Evolutionary conservation across 2,888 invertebrate species (phyloP).

Genomic region (Tenodera sinensis): DNA sequence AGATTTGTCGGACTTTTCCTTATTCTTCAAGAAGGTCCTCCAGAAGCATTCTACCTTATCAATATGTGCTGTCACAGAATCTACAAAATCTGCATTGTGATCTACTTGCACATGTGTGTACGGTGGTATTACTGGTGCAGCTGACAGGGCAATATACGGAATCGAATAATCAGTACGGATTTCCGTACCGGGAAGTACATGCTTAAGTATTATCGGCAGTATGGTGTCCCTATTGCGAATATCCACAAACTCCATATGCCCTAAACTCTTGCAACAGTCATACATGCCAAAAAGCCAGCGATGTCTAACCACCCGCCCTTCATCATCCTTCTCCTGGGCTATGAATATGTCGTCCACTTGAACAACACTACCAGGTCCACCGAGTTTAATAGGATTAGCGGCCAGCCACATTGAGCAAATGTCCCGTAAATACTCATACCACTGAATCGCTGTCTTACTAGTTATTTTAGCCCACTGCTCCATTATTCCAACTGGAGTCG

Average conservation of each 20-base stretch:
- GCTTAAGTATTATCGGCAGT: background rate
- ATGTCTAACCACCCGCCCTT: background rate
- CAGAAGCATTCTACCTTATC: background rate
- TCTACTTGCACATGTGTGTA: background rate
- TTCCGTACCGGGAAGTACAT: background rate
- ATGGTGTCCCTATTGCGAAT: background rate
- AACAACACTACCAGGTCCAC: too few species aligned
- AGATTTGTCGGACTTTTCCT: background rate
- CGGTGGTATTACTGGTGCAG: background rate
- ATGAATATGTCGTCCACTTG: too few species aligned
- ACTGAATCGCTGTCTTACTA: too few species aligned
- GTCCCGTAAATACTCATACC: too few species aligned
- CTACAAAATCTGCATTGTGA: background rate
- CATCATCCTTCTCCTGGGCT: too few species aligned
- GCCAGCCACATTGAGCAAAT: too few species aligned
- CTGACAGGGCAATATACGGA: background rate
- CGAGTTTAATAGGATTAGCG: too few species aligned
- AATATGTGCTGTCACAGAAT: background rate
- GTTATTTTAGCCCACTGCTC: too few species aligned
- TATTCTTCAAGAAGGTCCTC: background rate
- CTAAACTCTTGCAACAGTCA: background rate
- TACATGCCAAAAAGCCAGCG: background rate
- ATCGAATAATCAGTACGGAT: background rate
- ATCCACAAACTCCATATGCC: background rate
- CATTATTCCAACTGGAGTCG: too few species aligned